Percentiles rank a stretch among this genome's conserved stretches.
phyloP scores from a whole-genome alignment of 2,888 invertebrate species.

The Drosophila diplacantha region DNA sequence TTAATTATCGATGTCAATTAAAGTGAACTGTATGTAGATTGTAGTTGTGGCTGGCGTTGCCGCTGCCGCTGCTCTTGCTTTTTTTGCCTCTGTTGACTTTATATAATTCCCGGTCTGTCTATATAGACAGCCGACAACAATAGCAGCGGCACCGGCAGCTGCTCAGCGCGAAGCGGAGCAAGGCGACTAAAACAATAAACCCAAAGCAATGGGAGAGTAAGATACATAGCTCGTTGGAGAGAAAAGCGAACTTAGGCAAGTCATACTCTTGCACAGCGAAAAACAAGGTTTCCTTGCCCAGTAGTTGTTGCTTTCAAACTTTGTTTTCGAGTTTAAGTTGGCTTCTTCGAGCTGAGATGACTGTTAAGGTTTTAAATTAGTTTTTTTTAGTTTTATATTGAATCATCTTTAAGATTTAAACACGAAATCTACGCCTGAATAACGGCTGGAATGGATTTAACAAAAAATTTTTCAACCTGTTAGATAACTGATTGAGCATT shows the following conservation, averaged over 20 bases:
- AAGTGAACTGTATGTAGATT: conserved; percentile 61
- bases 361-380: background rate
- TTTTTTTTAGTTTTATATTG: background rate
- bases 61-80: background rate
- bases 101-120: conserved; percentile 48
- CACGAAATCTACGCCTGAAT: background rate
- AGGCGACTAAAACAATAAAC: conserved; percentile 62
- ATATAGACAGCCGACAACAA: conserved; percentile 26
- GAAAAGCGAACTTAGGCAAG: conserved; percentile 29
- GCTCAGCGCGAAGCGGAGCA: conserved; percentile 32
- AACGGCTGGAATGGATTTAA: background rate
- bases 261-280: conserved; percentile 25
- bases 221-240: conserved; percentile 18
- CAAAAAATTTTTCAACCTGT: background rate
- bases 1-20: conserved; percentile 73
- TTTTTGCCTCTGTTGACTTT: conserved; percentile 45
- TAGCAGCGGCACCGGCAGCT: conserved; percentile 32
- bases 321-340: background rate
- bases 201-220: conserved; percentile 25
- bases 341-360: background rate
- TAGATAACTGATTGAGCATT: background rate
- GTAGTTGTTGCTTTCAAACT: background rate
- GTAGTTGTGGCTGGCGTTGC: conserved; percentile 29
- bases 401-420: background rate
- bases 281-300: conserved; percentile 2